Base-by-base conservation (phyloP, 2,888 invertebrate species). In the Anodontia alba region DNA sequence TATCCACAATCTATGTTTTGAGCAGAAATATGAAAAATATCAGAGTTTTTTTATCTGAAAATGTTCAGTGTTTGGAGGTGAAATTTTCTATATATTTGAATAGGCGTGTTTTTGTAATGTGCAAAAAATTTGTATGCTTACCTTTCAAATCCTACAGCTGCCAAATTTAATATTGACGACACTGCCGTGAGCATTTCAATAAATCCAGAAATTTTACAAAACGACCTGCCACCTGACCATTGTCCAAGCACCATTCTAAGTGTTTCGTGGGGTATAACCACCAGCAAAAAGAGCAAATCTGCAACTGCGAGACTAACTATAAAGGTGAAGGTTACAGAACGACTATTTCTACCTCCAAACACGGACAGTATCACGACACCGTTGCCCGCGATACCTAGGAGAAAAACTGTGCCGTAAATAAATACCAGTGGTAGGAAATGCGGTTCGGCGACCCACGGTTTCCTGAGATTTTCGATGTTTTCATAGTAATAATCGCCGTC, bases 141-240 rank as follows among this genome's bases (percentile, higher is more conserved):
- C 95, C 95, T 95, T 92, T 95, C 95, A 3, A 95, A 88, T 54
- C 95, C 95, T 76, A 95, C 95, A 1, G 95, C 95, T 38, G 95
- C 94, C 12, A 95, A 92, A 84, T 95, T 95, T 49, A 95, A 93
- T 1, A 95, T 95, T 17, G 95, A 95, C 0, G 95, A 95, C 7
- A 94, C 93, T 0, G 95, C 95, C 0, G 95, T 95, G 31, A 95
- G 90, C 83, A 95, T 94, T 86, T 95, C 95, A 1, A 94, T 94
- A 88, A 95, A 95, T 43, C 94, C 94, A 0, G 95, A 94, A 72
- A 95, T 78, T 89, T 95, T 95, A 90, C 95, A 95, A 57, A 95
- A 91, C n/a, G 93, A 90, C 33, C 93, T 93, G 17, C 94, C 94
- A 20, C 94, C 93, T 33, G 94, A 93, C 95, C 95, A 95, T 78